These are phyloP conservation scores for Botrylloides violaceus DNA, from an alignment of 23 tunicate species.

Conservation along the genomic window DNA sequence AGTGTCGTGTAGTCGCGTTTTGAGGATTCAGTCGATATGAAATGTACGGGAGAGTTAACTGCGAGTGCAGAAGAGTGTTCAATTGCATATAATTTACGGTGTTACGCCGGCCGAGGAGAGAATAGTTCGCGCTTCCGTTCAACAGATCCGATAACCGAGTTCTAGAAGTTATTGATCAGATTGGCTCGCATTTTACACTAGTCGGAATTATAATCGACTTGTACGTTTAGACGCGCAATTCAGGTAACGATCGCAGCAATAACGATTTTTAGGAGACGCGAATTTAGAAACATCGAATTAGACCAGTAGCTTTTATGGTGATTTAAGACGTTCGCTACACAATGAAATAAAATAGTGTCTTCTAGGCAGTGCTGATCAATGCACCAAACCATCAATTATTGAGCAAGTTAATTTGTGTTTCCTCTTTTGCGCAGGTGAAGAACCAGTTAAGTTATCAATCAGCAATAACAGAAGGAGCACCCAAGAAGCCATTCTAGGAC, in stretches of 20 bases:
- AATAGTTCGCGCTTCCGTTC: neutral
- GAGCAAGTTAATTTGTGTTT: neutral
- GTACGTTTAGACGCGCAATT: too few species aligned
- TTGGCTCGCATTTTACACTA: neutral
- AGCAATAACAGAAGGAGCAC: conserved; percentile 35
- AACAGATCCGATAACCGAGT: neutral
- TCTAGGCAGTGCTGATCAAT: neutral
- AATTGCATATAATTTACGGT: too few species aligned
- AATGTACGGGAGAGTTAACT: too few species aligned
- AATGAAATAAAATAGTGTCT: neutral
- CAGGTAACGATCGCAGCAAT: too few species aligned
- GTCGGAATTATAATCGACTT: neutral
- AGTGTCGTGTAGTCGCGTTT: neutral
- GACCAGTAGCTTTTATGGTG: too few species aligned
- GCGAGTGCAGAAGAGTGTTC: too few species aligned
- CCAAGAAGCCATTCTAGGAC: conserved; percentile 38
- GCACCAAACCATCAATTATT: neutral
- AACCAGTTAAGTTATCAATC: conserved; percentile 48
- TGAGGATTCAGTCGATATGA: too few species aligned
- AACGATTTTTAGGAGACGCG: too few species aligned
- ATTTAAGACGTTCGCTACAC: too few species aligned
- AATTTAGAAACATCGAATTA: too few species aligned
- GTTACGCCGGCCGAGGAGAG: neutral
- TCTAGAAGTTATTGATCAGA: neutral
- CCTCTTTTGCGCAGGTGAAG: conserved; percentile 38